Evolutionary conservation across 2,797 vertebrate genomes (phyloP), one percentile per base, ranked within the genome.

Genomic region (Xyrichtys novacula): DNA sequence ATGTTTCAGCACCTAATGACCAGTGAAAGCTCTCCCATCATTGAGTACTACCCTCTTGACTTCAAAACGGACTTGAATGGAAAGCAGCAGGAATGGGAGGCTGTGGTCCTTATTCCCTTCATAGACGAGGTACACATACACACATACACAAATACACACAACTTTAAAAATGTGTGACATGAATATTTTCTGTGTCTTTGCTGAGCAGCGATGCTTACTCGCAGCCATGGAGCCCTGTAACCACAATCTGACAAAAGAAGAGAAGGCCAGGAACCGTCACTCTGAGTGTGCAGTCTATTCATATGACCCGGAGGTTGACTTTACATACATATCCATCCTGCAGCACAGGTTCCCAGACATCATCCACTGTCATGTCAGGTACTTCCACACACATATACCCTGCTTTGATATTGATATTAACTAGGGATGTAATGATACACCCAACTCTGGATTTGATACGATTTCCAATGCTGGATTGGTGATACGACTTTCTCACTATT

Each of bases 51-150:
- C 84, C 98, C 98, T 29, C 85, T 90, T 4, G 97, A 99, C 91
- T 99, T 99, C 85, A 98, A 96, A 94, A 99, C 97, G 0, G 98
- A 99, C 87, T 93, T 99, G 40, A 99, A 99, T 76, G 98, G 97
- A 62, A 99, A 99, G 74, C 97, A 98, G 82, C 98, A 99, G 82
- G 98, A 99, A 60, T 99, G 98, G 98, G 98, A 99, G 89, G 98
- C 98, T n/a, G 97, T 99, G 57, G 98, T 99, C 11, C 93, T 99
- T 74, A 98, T 99, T 80, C 98, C 98, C 0, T 99, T 99, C 85
- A 98, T 99, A 73, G 96, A 99, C 74, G 98, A 99, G 94, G 98
- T 98, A 77, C 78, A 79, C 7, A 34, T 44, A 58, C 58, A 40
- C 32, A 19, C 22, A 53, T 23, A 29, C 19, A 36, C 19, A 31